These are phyloP conservation scores for Lepidocyrtinus sp. DNA, from an alignment of 2,888 invertebrate genomes.

Conservation along the genomic window DNA sequence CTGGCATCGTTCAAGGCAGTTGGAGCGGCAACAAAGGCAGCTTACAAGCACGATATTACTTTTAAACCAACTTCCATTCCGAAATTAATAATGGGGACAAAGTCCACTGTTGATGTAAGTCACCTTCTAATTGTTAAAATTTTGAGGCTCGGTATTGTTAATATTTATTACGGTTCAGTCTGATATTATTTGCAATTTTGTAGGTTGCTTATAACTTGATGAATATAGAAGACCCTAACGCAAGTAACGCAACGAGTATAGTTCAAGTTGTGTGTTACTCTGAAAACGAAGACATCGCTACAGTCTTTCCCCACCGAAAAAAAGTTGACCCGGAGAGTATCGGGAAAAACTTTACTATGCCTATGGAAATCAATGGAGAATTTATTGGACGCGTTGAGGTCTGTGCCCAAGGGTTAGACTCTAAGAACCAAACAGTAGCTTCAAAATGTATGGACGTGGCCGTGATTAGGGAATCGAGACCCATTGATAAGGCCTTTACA, in stretches of 20 bases:
- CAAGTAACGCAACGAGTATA: constrained; percentile 33
- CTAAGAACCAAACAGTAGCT: constrained; percentile 25
- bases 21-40: constrained; percentile 71
- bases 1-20: constrained; percentile 73
- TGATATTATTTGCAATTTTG: no score
- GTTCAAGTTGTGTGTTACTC: constrained; percentile 57
- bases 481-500: constrained; percentile 83
- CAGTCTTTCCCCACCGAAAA: constrained; percentile 31
- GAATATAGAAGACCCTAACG: constrained; percentile 25
- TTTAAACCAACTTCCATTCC: constrained; percentile 72
- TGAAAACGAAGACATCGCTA: constrained; percentile 60
- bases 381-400: constrained; percentile 71
- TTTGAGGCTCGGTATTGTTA: no score
- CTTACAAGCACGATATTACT: constrained; percentile 68
- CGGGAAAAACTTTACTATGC: no score
- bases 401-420: constrained; percentile 59
- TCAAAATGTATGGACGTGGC: constrained; percentile 72
- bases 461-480: constrained; percentile 77
- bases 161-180: no score
- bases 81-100: constrained; percentile 75
- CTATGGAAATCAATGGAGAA: constrained; percentile 70
- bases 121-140: no score
- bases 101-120: constrained; percentile 73
- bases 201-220: no score
- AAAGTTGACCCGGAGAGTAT: neutral